Evolutionary conservation across 2,888 invertebrate genomes (phyloP).

Genomic region (Xanthorhoe designata): DNA sequence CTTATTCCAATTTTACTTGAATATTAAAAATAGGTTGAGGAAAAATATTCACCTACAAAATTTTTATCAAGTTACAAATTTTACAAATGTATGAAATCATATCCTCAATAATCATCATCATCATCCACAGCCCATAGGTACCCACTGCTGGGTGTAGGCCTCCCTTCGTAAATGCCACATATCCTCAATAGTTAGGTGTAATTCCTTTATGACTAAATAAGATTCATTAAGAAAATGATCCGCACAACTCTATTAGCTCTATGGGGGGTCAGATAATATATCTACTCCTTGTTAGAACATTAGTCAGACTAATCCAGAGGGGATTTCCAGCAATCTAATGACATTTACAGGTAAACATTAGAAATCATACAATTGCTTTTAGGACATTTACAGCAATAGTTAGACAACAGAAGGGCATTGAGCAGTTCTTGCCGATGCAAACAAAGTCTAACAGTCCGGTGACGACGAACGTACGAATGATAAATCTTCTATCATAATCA

Average conservation of each 20-base stretch:
- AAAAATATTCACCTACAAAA: too few relatives aligned
- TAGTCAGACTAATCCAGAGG: conserved; percentile 8
- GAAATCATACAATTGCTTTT: conserved; percentile 19
- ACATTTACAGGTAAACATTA: conserved; percentile 38
- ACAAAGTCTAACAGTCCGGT: conserved; percentile 43
- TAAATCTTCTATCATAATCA: conserved; percentile 66
- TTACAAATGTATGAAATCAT: neutral
- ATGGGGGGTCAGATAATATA: neutral
- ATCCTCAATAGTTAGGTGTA: too few relatives aligned
- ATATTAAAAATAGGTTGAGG: too few relatives aligned
- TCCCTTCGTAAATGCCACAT: too few relatives aligned
- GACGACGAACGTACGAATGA: conserved; percentile 63
- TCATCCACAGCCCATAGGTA: too few relatives aligned
- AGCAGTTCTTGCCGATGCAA: conserved; percentile 13
- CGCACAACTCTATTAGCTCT: neutral
- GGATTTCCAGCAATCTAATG: conserved; percentile 12
- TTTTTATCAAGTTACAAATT: too few relatives aligned
- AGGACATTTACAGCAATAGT: neutral
- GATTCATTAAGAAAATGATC: conserved; percentile 13
- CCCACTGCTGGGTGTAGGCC: too few relatives aligned
- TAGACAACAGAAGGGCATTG: conserved; percentile 4
- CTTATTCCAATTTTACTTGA: too few relatives aligned
- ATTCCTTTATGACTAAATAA: neutral
- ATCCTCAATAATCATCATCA: too few relatives aligned
- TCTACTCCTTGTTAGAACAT: neutral